These are phyloP conservation scores for Aegypius monachus DNA, from an alignment of 2,113 vertebrate species.

Conservation along the genomic window DNA sequence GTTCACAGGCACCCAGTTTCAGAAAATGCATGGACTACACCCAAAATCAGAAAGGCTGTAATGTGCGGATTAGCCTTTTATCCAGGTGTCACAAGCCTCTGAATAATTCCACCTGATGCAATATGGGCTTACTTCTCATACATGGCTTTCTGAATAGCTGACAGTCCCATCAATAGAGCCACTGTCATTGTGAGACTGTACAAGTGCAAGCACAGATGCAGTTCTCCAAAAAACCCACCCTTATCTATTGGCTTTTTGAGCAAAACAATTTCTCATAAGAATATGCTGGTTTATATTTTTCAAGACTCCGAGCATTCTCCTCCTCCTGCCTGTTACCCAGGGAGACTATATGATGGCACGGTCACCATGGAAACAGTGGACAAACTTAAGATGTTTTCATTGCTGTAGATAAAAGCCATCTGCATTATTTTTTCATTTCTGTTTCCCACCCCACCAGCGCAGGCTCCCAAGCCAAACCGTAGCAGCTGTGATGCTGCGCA, in stretches of 20 bases:
- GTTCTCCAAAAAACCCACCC: neutral
- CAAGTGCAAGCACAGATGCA: slow-evolving; percentile 11
- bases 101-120: neutral
- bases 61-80: neutral
- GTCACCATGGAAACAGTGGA: slow-evolving; percentile 62
- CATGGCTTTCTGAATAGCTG: neutral
- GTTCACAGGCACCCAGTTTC: neutral
- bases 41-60: neutral
- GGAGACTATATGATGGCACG: slow-evolving; percentile 55
- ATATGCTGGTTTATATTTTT: slow-evolving; percentile 34
- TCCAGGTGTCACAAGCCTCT: neutral
- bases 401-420: slow-evolving; percentile 51
- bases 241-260: neutral
- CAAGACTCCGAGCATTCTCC: neutral
- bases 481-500: neutral
- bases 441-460: neutral
- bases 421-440: slow-evolving; percentile 31
- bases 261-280: slow-evolving; percentile 17
- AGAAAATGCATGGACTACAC: neutral
- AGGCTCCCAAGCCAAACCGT: neutral
- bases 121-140: neutral
- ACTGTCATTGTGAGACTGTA: neutral
- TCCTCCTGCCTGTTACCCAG: slow-evolving; percentile 55
- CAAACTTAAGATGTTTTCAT: slow-evolving; percentile 60
- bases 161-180: neutral